Evolutionary conservation across 2,888 invertebrate genomes (phyloP).

Genomic region (Pyralis farinalis): DNA sequence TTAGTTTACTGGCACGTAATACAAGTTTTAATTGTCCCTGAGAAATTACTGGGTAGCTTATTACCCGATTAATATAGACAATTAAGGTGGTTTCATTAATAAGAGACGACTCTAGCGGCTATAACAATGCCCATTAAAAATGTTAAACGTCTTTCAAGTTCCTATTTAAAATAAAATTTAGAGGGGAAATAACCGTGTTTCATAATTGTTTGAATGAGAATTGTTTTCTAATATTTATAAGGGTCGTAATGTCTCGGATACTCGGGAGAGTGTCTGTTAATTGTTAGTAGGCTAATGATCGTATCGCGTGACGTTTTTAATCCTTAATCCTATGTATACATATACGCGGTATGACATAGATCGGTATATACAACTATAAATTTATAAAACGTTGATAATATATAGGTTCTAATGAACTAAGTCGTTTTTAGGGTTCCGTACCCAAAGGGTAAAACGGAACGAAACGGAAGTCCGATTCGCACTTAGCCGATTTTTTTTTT

Average conservation of each 20-base stretch:
- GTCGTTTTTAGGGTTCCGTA: no score
- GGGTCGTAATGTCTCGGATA: constrained; percentile 2
- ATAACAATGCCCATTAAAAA: constrained; percentile 25
- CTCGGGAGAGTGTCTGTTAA: background rate
- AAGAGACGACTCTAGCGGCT: constrained; percentile 23
- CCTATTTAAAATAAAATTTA: no score
- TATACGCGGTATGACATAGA: no score
- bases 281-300: constrained; percentile 1
- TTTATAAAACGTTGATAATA: no score
- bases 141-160: constrained; percentile 24
- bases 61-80: constrained; percentile 22
- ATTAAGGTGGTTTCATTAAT: constrained; percentile 35
- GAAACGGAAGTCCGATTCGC: no score
- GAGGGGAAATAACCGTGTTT: no score
- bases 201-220: background rate
- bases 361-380: no score
- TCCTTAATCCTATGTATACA: no score
- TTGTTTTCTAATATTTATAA: constrained; percentile 7
- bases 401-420: no score
- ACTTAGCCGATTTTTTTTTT: no score
- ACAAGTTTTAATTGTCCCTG: constrained; percentile 22
- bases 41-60: constrained; percentile 21
- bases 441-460: no score
- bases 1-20: constrained; percentile 18
- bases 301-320: constrained; percentile 3